Conservation (phyloP, 1,140 invertebrate genomes). For the Paraescarpia echinospica region DNA sequence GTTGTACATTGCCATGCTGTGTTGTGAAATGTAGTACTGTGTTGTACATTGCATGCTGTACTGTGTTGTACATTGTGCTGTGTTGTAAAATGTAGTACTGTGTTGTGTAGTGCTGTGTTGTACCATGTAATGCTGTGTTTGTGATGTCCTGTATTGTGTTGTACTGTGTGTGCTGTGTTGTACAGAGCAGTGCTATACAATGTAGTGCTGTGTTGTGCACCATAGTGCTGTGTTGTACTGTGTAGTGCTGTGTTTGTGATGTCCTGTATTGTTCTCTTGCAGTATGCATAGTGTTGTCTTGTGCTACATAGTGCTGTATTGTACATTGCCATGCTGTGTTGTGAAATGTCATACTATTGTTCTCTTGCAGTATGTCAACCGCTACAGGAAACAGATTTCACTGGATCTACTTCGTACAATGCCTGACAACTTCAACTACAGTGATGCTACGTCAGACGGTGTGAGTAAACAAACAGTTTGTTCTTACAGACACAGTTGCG, state of each 20-base stretch:
- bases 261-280: not conserved
- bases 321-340: not conserved
- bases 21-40: not conserved
- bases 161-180: not conserved
- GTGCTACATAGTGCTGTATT: not conserved
- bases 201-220: not conserved
- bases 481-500: not conserved
- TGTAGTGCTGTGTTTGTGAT: not conserved
- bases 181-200: no score
- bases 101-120: not conserved
- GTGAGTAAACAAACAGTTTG: constrained; percentile 41
- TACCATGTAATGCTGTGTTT: not conserved
- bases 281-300: not conserved
- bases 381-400: constrained; percentile 61
- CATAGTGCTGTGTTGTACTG: not conserved
- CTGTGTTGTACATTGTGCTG: no score
- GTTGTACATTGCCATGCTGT: not conserved
- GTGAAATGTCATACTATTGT: not conserved
- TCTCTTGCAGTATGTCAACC: constrained; percentile 53
- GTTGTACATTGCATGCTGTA: not conserved
- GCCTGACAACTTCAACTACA: constrained; percentile 62
- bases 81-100: not conserved
- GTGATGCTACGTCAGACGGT: constrained; percentile 57
- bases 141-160: not conserved
- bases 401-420: constrained; percentile 62